Base-by-base conservation (phyloP, 2,113 vertebrate genomes). In the Leptobrachium leishanense region DNA sequence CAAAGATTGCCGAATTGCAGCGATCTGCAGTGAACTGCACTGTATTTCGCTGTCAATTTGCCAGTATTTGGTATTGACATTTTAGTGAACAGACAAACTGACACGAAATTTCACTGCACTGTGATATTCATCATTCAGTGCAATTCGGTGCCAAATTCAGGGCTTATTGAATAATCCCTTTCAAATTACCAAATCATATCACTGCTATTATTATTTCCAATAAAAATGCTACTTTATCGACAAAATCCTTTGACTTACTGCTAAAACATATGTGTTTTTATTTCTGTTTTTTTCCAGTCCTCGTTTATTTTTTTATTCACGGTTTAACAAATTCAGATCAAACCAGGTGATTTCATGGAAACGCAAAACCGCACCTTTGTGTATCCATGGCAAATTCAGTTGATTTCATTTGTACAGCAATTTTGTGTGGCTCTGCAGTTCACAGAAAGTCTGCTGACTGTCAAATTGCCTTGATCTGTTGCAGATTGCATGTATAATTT, bases 391-490 rank as follows among this genome's bases (percentile, higher is more conserved):
- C 55, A 59, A 59, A 59, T 59, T 59, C 55, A 59, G 11, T 59
- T 59, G 55, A 59, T 59, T 59, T 59, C 55, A 59, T 59, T 59
- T 59, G 55, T 59, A 59, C 55, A 59, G 55, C 55, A 59, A 59
- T 59, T 59, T 59, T 59, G 55, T 59, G 55, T 12, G 46, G 46
- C 55, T 59, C 55, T 59, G 13, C 55, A 59, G 8, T 59, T 8
- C 13, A 59, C 55, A 2, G 55, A 59, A 59, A 59, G 9, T 59
- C 55, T 59, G 55, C 55, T 59, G 55, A 59, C 55, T 59, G 55
- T 59, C 55, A 59, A 59, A 59, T 59, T 59, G 55, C 9, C 55
- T 59, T 59, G 55, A 59, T 59, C 55, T 59, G 55, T 15, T 59
- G 13, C 55, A 59, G 55, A 59, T 59, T 59, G 55, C 55, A 59